Evolutionary conservation across 2,113 vertebrate genomes (phyloP).

Genomic region (Sitta europaea): DNA sequence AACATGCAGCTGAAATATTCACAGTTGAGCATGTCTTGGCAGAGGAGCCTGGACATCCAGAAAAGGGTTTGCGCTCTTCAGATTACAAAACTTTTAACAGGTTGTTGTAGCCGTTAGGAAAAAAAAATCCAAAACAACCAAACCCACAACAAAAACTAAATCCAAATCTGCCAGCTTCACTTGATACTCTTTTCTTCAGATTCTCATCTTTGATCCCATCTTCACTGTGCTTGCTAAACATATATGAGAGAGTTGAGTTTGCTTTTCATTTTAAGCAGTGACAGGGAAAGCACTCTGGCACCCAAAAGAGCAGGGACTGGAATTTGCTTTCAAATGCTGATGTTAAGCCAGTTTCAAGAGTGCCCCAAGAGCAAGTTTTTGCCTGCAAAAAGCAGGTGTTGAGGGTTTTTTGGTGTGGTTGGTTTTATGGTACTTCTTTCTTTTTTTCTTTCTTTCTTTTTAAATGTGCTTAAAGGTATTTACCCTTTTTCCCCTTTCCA

Average conservation of each 20-base stretch:
- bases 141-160: not conserved
- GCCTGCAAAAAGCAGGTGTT: constrained; percentile 58
- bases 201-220: not conserved
- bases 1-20: constrained; percentile 53
- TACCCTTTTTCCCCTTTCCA: constrained; percentile 32
- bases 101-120: constrained; percentile 6
- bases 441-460: not conserved
- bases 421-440: not conserved
- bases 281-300: constrained; percentile 22
- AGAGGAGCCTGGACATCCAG: not conserved
- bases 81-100: constrained; percentile 39
- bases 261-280: not conserved
- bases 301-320: not conserved
- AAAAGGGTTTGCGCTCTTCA: constrained; percentile 15
- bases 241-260: not conserved
- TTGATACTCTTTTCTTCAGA: not conserved
- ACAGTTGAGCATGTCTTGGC: constrained; percentile 22
- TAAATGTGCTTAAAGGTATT: constrained; percentile 35
- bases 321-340: constrained; percentile 52
- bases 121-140: not conserved
- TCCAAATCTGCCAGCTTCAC: not conserved
- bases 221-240: not conserved
- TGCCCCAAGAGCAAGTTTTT: constrained; percentile 41
- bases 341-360: constrained; percentile 27
- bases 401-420: not conserved